Evolutionary conservation across 1,140 invertebrate species (phyloP).

Genomic region (Drosophila saltans): DNA sequence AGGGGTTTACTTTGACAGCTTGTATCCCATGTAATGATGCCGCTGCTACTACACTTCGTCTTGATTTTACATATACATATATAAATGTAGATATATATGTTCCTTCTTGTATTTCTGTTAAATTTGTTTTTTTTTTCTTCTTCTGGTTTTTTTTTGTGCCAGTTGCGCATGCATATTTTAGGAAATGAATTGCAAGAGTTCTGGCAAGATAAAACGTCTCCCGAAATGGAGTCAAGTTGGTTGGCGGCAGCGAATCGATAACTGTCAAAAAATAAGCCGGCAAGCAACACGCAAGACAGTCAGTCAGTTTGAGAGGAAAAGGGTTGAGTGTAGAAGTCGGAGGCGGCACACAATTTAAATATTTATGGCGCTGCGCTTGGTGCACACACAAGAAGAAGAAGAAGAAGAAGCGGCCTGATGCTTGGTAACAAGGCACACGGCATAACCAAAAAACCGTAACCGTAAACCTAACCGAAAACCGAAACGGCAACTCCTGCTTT

Average conservation of each 20-base stretch:
- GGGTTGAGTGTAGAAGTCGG: neutral
- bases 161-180: slow-evolving; percentile 66
- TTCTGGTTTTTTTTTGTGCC: neutral
- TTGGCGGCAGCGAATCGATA: slow-evolving; percentile 62
- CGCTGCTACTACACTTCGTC: slow-evolving; percentile 35
- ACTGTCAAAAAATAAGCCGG: slow-evolving; percentile 79
- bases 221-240: slow-evolving; percentile 31
- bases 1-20: slow-evolving; percentile 52
- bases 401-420: slow-evolving; percentile 15
- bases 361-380: slow-evolving; percentile 68
- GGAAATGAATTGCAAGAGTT: slow-evolving; percentile 66
- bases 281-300: slow-evolving; percentile 65
- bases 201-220: slow-evolving; percentile 62
- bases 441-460: slow-evolving; percentile 79
- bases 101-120: neutral
- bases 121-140: too few relatives aligned
- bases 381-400: slow-evolving; percentile 32
- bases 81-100: neutral
- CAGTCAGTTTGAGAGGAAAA: neutral
- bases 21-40: slow-evolving; percentile 67
- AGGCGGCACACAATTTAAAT: slow-evolving; percentile 72
- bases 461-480: slow-evolving; percentile 62
- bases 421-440: slow-evolving; percentile 51
- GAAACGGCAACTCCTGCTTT: slow-evolving; percentile 36
- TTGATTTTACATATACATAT: neutral